These are phyloP conservation scores for Calypte anna DNA, from an alignment of 2,113 vertebrate genomes.

Conservation along the genomic window DNA sequence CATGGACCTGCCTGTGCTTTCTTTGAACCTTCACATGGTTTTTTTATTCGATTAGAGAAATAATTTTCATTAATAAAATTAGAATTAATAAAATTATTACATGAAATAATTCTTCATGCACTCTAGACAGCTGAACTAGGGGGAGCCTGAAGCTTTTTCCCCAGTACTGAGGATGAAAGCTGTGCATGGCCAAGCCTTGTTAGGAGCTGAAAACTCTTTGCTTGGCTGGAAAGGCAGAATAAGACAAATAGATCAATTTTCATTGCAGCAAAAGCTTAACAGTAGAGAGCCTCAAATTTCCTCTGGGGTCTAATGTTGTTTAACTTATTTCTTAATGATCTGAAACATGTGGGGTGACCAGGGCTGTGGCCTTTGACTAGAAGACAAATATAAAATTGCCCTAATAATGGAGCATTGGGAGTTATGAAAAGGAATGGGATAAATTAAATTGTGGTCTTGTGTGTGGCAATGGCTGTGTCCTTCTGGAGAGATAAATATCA, in stretches of 20 bases:
- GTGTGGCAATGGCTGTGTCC: not conserved
- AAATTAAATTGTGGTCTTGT: not conserved
- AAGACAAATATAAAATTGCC: slow-evolving; percentile 37
- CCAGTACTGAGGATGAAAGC: not conserved
- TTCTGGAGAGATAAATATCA: not conserved
- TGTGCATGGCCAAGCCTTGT: not conserved
- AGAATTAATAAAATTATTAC: too few relatives aligned
- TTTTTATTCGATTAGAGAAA: not conserved
- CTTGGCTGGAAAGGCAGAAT: slow-evolving; percentile 3
- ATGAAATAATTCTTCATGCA: not conserved
- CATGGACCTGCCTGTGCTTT: not conserved
- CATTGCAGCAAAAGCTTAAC: slow-evolving; percentile 43
- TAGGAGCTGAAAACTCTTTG: not conserved
- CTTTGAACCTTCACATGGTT: not conserved
- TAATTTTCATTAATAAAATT: too few relatives aligned
- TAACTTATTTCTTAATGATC: slow-evolving; percentile 60
- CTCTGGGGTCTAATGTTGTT: slow-evolving; percentile 62
- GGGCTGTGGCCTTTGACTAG: slow-evolving; percentile 30
- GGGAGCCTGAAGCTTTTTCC: not conserved
- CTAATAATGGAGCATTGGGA: slow-evolving; percentile 30
- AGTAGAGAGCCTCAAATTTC: slow-evolving; percentile 36
- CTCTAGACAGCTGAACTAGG: not conserved
- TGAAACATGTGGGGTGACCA: not conserved
- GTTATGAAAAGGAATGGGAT: slow-evolving; percentile 30
- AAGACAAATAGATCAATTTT: slow-evolving; percentile 65